phyloP scores from a whole-genome alignment of 2,797 vertebrate species.

The Benthosema pterotum region DNA sequence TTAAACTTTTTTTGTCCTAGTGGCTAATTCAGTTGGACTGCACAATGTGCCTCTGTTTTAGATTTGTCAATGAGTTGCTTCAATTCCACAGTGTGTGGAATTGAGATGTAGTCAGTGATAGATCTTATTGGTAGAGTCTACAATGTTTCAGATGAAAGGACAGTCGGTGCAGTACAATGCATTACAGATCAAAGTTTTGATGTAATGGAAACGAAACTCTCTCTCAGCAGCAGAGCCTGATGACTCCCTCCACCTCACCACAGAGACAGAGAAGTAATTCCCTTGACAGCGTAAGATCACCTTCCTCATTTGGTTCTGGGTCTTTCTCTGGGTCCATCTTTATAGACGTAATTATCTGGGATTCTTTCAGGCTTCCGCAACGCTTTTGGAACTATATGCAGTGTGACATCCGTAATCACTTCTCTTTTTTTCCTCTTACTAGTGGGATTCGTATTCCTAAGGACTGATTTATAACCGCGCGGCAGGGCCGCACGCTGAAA shows the following conservation, averaged over 20 bases:
- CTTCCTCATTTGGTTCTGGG: conserved; percentile 40
- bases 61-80: background rate
- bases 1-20: too few relatives aligned
- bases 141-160: background rate
- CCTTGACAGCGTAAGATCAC: conserved; percentile 76
- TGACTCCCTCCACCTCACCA: conserved; percentile 46
- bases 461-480: too few relatives aligned
- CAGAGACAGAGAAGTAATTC: conserved; percentile 71
- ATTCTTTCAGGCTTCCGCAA: conserved; percentile 33
- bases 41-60: background rate
- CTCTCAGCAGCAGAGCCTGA: conserved; percentile 80
- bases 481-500: too few relatives aligned
- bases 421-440: background rate
- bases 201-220: conserved; percentile 60
- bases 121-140: background rate
- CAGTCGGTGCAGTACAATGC: background rate
- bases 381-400: conserved; percentile 21
- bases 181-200: background rate
- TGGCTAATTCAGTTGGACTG: background rate
- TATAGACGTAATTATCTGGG: conserved; percentile 40
- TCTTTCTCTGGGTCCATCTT: conserved; percentile 48
- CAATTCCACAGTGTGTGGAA: background rate
- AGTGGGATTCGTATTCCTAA: too few relatives aligned
- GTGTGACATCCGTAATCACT: background rate
- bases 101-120: background rate